Conservation (phyloP, 1,140 invertebrate genomes). For the Drosophila seguyi region DNA sequence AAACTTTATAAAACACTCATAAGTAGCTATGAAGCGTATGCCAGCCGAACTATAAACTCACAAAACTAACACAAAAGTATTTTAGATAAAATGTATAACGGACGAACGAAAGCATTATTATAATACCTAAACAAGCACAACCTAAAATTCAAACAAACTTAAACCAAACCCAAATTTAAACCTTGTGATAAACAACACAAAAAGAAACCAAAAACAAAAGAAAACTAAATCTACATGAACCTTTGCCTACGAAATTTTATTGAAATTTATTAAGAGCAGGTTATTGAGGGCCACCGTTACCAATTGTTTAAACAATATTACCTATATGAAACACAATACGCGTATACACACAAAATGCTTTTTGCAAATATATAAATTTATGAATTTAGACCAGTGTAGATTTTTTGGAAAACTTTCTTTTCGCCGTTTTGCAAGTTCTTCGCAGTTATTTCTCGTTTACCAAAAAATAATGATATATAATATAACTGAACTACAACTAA, state of each 20-base stretch:
- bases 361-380: slow-evolving; percentile 51
- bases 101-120: slow-evolving; percentile 36
- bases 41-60: slow-evolving; percentile 58
- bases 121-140: slow-evolving; percentile 46
- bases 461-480: slow-evolving; percentile 27
- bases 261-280: slow-evolving; percentile 72
- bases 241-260: slow-evolving; percentile 65
- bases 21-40: slow-evolving; percentile 55
- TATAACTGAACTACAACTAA: slow-evolving; percentile 34
- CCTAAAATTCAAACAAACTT: slow-evolving; percentile 47
- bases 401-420: slow-evolving; percentile 46
- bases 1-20: slow-evolving; percentile 46
- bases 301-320: slow-evolving; percentile 66
- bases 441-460: slow-evolving; percentile 38
- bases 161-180: slow-evolving; percentile 68
- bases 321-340: slow-evolving; percentile 51
- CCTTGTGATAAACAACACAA: slow-evolving; percentile 73
- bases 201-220: slow-evolving; percentile 22
- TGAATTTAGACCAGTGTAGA: slow-evolving; percentile 45
- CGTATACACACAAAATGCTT: slow-evolving; percentile 52
- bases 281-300: slow-evolving; percentile 77
- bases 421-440: slow-evolving; percentile 47
- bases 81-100: slow-evolving; percentile 77
- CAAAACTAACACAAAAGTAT: slow-evolving; percentile 65
- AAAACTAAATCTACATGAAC: slow-evolving; percentile 32